Base-by-base conservation (phyloP, 2,797 vertebrate species). In the Platyrinchus mystaceus region DNA sequence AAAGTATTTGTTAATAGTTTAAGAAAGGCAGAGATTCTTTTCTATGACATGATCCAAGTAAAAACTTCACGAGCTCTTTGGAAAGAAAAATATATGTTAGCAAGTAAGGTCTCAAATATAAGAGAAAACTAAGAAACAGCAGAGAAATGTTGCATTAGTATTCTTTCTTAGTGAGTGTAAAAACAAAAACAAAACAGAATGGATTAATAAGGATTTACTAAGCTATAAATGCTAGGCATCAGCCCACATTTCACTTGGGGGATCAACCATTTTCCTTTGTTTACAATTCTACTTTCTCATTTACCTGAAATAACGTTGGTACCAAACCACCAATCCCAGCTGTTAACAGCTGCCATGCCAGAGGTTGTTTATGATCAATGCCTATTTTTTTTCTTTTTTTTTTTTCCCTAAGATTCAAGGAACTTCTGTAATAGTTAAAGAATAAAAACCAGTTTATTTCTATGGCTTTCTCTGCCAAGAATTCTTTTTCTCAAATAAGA, bases 211-310 rank as follows among this genome's bases (percentile, higher is more conserved):
- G 70, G 30, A 69, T 20, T 10, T 66, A 77, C 39, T 62, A 78
- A 88, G 34, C 32, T 58, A 81, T 82, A 95, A 94, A 93, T 73
- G 76, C 34, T 30, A 90, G 7, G 6, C 22, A 90, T 34, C 17
- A 37, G 44, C 59, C 47, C 39, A 87, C 1, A 0, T 82, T 73
- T 95, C 63, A 66, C 70, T 69, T 88, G 32, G 36, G 24, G 32
- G 36, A 91, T 82, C 0, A 3, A 96, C 89, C 36, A 44, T 77
- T 88, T 93, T 62, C 63, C 26, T 82, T 94, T 91, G 55, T 90
- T 95, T 95, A 79, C 63, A 84, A 76, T 82, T 82, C 66, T 94
- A 18, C 69, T 37, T 89, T 92, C 63, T 79, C 89, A 88, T 91
- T 93, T 95, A 88, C 52, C 79, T 94, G 79, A 94, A 96, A 93